phyloP scores from a whole-genome alignment of 2,113 vertebrate genomes.

The Probosciger aterrimus region DNA sequence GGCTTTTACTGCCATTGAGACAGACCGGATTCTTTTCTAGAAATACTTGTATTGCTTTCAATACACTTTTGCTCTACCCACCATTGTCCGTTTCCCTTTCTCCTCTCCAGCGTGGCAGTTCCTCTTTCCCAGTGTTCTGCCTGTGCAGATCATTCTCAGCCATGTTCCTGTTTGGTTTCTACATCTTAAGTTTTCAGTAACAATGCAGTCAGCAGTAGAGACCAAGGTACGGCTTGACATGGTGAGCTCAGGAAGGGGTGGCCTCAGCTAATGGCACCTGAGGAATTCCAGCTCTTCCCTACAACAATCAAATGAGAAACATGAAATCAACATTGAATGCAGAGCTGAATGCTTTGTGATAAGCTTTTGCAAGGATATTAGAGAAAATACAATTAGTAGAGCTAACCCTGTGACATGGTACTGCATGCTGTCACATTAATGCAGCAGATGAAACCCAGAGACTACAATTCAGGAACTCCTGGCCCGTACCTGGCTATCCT shows the following conservation, averaged over 20 bases:
- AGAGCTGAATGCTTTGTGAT: neutral
- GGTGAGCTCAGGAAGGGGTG: neutral
- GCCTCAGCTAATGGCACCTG: neutral
- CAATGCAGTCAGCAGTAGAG: neutral
- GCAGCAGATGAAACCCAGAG: neutral
- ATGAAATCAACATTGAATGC: neutral
- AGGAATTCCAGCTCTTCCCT: neutral
- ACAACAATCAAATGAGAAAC: neutral
- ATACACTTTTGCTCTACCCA: neutral
- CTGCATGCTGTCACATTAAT: neutral
- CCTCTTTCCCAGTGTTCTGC: neutral
- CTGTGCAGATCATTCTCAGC: neutral
- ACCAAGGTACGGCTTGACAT: neutral
- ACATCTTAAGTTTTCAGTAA: neutral
- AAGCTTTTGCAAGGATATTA: neutral
- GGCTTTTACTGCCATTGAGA: slow-evolving; percentile 28
- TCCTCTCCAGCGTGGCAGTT: neutral
- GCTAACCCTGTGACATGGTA: neutral
- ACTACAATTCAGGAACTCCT: rapidly evolving
- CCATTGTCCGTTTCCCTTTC: neutral
- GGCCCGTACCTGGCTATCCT: neutral
- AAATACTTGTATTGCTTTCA: neutral
- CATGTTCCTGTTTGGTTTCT: neutral
- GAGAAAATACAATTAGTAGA: neutral
- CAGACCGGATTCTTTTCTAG: neutral